phyloP scores from a whole-genome alignment of 2,113 vertebrate species.

The Erythrocercus mccallii region DNA sequence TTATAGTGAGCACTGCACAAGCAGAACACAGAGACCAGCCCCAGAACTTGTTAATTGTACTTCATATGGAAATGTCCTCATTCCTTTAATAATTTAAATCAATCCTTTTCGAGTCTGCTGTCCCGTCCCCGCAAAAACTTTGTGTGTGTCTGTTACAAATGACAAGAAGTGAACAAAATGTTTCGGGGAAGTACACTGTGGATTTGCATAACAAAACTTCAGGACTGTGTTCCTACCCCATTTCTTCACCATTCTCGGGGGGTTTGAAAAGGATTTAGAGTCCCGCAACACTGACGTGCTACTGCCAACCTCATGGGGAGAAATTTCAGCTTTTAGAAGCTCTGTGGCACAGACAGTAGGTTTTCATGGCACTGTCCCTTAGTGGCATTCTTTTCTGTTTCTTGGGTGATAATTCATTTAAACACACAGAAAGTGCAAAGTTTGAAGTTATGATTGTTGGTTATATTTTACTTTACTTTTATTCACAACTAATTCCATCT shows the following conservation, averaged over 20 bases:
- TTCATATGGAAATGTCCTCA: not conserved
- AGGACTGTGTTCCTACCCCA: not conserved
- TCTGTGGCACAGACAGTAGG: not conserved
- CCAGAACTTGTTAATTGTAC: not conserved
- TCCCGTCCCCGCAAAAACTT: fast-evolving
- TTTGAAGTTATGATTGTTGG: not conserved
- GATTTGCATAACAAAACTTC: not conserved
- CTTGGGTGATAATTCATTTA: not conserved
- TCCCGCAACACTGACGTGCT: not conserved
- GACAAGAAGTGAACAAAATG: not conserved
- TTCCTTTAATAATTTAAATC: not conserved
- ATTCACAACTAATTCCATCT: not conserved
- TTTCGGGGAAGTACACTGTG: not conserved
- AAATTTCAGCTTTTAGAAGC: not conserved
- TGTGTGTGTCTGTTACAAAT: not conserved
- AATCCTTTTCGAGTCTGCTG: not conserved
- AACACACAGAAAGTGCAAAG: not conserved
- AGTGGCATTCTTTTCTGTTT: not conserved
- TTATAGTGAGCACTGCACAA: not conserved
- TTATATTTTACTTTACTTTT: not conserved
- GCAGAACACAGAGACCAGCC: not conserved
- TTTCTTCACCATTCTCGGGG: not conserved
- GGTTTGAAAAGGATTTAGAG: not conserved
- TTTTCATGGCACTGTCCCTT: not conserved
- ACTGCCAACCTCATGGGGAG: not conserved